Evolutionary conservation across 92 coral and sea anemone species (phyloP).

Genomic region (Epizoanthus fatuus): DNA sequence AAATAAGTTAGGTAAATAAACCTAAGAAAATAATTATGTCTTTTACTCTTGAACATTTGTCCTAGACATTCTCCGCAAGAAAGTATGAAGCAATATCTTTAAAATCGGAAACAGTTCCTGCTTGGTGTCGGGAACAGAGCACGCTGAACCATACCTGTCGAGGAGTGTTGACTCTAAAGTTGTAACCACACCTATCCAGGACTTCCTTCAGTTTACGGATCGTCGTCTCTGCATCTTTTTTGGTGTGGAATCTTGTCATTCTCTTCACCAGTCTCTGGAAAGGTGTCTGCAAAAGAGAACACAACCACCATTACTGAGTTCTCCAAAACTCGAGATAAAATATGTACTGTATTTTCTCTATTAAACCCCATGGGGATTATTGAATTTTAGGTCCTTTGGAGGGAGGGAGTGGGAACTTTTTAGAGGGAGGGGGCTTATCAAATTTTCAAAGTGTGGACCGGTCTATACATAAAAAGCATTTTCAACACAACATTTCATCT

Average conservation of each 20-base stretch:
- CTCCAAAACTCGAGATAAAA: no score
- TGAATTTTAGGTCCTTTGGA: no score
- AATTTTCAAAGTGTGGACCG: no score
- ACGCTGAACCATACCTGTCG: slow-evolving; percentile 66
- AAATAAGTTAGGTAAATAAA: no score
- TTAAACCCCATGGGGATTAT: no score
- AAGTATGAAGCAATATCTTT: not conserved
- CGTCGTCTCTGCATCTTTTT: slow-evolving; percentile 82
- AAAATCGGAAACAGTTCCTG: not conserved
- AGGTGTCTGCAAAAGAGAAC: slow-evolving; percentile 75
- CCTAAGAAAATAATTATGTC: no score
- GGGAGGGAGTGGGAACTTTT: no score
- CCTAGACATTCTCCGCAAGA: not conserved
- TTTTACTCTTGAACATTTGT: no score
- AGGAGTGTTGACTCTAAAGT: slow-evolving; percentile 79
- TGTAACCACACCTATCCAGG: slow-evolving; percentile 82
- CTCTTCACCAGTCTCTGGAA: slow-evolving; percentile 96
- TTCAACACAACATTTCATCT: not conserved
- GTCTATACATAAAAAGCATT: no score
- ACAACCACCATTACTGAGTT: not conserved
- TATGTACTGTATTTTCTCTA: no score
- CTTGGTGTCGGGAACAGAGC: not conserved
- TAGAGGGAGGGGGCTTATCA: no score
- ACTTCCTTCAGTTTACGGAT: slow-evolving; percentile 80
- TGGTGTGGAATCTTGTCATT: slow-evolving; percentile 96